Evolutionary conservation across 2,797 vertebrate genomes (phyloP).

Genomic region (Megaceryle alcyon): DNA sequence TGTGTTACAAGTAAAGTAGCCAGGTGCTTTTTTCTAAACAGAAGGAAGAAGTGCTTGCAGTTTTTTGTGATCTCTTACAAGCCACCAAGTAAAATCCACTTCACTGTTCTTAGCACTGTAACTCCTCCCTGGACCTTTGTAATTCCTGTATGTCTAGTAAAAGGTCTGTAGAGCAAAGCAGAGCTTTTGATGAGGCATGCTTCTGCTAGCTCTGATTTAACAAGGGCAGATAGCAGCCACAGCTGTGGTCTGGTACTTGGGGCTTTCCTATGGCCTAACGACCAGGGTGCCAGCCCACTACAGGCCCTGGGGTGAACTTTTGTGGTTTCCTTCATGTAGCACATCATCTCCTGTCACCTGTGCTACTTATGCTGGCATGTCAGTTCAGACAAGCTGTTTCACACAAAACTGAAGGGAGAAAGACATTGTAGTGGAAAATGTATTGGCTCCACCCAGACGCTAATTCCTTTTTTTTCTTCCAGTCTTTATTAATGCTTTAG

Average conservation of each 20-base stretch:
- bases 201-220: constrained; percentile 8
- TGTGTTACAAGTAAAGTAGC: not conserved
- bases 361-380: rapidly evolving
- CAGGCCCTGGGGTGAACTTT: not conserved
- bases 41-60: not conserved
- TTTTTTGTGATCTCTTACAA: not conserved
- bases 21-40: not conserved
- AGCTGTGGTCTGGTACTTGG: not conserved
- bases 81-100: not conserved
- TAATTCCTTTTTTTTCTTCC: not conserved
- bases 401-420: not conserved
- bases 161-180: not conserved
- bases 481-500: not conserved
- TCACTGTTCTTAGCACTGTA: not conserved
- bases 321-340: not conserved
- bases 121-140: not conserved
- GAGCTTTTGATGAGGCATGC: not conserved
- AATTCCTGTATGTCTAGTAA: rapidly evolving
- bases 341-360: not conserved
- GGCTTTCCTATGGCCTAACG: not conserved
- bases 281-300: not conserved
- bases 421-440: not conserved
- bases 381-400: constrained; percentile 6
- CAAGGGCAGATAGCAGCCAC: not conserved
- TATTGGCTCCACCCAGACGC: not conserved